A percentile compares a stretch with the other conserved stretches of the same genome.
These are phyloP conservation scores for Diploscapter pachys DNA, from an alignment of 1,140 invertebrate genomes.

Conservation along the genomic window DNA sequence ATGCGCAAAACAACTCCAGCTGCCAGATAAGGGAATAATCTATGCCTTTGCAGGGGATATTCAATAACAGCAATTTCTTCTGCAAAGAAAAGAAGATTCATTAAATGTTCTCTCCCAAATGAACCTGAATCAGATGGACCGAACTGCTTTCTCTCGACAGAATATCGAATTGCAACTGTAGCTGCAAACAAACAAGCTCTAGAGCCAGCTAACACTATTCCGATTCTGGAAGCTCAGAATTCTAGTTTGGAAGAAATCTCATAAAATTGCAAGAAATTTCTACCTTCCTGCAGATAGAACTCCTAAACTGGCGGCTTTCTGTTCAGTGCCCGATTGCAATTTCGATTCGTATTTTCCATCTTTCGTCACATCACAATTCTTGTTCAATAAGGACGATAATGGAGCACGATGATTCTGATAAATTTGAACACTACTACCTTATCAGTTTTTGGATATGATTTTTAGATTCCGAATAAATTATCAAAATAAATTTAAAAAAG, in stretches of 20 bases:
- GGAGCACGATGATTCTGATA: slow-evolving; percentile 74
- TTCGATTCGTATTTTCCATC: slow-evolving; percentile 77
- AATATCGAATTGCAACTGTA: slow-evolving; percentile 82
- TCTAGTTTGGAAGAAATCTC: too few relatives aligned
- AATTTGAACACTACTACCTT: too few relatives aligned
- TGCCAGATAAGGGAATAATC: slow-evolving; percentile 83
- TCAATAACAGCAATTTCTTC: slow-evolving; percentile 79
- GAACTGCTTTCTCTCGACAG: slow-evolving; percentile 83
- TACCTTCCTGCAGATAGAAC: slow-evolving; percentile 74
- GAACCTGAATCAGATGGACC: slow-evolving; percentile 66
- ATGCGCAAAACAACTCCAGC: slow-evolving; percentile 74
- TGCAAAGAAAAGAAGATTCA: neutral
- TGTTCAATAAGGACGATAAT: slow-evolving; percentile 77
- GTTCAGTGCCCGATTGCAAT: slow-evolving; percentile 58
- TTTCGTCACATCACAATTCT: slow-evolving; percentile 78
- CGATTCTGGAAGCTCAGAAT: slow-evolving; percentile 63
- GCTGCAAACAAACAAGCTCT: slow-evolving; percentile 72
- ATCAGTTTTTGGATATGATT: too few relatives aligned
- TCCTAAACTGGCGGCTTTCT: slow-evolving; percentile 65
- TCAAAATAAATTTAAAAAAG: too few relatives aligned
- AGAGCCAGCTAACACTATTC: slow-evolving; percentile 69
- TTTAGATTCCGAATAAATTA: too few relatives aligned
- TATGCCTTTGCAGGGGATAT: slow-evolving; percentile 88
- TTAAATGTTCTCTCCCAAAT: neutral
- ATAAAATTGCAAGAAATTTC: neutral